Base-by-base conservation (phyloP, 2,888 invertebrate genomes). In the Agonopterix alstromeriana region DNA sequence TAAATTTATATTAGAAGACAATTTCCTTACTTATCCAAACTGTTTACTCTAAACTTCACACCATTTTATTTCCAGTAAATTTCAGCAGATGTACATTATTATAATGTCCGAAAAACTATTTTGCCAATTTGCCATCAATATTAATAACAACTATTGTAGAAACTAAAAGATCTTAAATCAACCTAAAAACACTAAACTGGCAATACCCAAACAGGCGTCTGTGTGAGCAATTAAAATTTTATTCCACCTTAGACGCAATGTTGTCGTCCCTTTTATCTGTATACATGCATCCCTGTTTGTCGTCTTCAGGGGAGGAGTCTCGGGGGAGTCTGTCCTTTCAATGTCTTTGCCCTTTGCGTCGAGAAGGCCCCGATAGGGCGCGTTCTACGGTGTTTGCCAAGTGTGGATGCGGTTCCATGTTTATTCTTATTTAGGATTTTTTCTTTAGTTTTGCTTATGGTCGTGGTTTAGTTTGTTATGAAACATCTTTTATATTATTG, bases 321-420 rank as follows among this genome's bases (percentile, higher is more conserved):
- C 91, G 58, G 65, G 91, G 91, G 91, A 91, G 90, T 90, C 91
- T 91, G 91, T 90, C 90, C 91, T 90, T 90, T 90, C 90, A 89
- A 89, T 89, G 88, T 89, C 88, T 86, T 87, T 89, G 89, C 88
- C 89, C 89, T 89, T 88, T 83, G 85, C 84, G 84, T 80, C 82
- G 79, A 80, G 81, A 72, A 83, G 80, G 73, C 74, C 70, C 80
- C 77, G 70, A 62, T 65, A 42, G 11, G 10, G 42, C 10, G 10
- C n/a, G 10, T 38, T 38, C 10, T 4, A 62, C 63, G 55, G 60
- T 61, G 75, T 68, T 69, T 63, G 65, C 67, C 63, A 73, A 72
- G 61, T 61, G 65, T 80, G 77, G 83, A 84, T 70, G 67, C 59
- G 58, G 58, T 57, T 71, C 58, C 59, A 56, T 60, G 58, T 58